phyloP scores from a whole-genome alignment of 2,113 vertebrate genomes.

The Corapipo altera region DNA sequence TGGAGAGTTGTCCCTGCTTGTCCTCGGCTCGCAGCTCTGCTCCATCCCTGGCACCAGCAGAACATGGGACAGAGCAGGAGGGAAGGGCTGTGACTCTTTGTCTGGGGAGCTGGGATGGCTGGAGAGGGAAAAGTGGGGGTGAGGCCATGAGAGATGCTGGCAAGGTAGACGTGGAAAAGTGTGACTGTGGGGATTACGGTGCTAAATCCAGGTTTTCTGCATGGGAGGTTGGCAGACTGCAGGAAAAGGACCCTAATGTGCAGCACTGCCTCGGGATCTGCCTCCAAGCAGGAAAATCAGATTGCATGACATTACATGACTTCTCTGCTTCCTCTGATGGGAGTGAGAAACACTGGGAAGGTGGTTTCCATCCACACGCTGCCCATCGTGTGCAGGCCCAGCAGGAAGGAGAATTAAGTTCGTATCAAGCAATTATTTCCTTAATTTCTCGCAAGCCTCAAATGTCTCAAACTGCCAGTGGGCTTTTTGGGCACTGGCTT shows the following conservation, averaged over 20 bases:
- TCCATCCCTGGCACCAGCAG: background rate
- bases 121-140: background rate
- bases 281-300: background rate
- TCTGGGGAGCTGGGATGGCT: background rate
- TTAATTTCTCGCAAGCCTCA: conserved; percentile 4
- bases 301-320: background rate
- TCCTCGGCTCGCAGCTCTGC: background rate
- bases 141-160: background rate
- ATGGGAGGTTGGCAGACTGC: background rate
- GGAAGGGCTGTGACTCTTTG: background rate
- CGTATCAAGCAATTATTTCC: conserved; percentile 16
- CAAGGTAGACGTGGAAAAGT: background rate
- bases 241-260: fast-evolving
- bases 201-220: background rate
- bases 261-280: background rate
- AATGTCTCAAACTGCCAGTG: background rate
- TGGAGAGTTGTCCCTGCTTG: background rate
- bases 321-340: background rate
- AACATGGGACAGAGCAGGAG: fast-evolving
- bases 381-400: background rate
- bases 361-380: background rate
- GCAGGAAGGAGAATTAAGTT: background rate
- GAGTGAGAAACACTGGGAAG: background rate
- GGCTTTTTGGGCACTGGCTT: background rate
- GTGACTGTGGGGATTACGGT: fast-evolving